Percentiles rank a stretch among this genome's conserved stretches.
These are phyloP conservation scores for Cinclus mexicanus DNA, from an alignment of 2,113 vertebrate species.

Conservation along the genomic window DNA sequence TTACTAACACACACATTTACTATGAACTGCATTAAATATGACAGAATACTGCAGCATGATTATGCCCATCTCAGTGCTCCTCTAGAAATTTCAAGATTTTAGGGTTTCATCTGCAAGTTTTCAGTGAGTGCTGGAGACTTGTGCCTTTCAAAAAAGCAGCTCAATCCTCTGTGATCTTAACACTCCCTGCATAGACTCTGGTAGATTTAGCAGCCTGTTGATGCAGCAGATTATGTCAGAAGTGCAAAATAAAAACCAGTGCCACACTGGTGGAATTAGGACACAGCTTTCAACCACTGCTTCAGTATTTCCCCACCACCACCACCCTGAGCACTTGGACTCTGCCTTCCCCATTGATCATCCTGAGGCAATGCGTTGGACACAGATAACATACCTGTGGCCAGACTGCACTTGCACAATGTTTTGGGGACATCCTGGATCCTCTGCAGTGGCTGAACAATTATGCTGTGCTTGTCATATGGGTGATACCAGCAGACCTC, in stretches of 20 bases:
- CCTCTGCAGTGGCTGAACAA: neutral
- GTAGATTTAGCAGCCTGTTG: neutral
- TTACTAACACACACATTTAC: neutral
- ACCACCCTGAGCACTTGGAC: neutral
- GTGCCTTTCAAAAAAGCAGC: neutral
- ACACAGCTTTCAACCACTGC: neutral
- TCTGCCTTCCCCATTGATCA: neutral
- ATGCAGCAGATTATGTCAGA: neutral
- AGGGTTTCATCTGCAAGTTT: neutral
- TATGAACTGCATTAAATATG: neutral
- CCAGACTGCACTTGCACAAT: neutral
- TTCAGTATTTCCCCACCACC: neutral
- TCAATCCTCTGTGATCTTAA: neutral
- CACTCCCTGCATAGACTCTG: neutral
- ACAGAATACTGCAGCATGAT: neutral
- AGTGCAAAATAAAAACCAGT: neutral
- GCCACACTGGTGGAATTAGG: neutral
- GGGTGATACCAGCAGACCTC: rapidly evolving
- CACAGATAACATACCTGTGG: neutral
- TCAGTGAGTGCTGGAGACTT: neutral
- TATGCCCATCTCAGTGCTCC: neutral
- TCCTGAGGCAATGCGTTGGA: neutral
- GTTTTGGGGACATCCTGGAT: neutral
- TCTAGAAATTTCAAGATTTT: neutral
- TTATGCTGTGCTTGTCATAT: rapidly evolving